These are phyloP conservation scores for Micoletzkya japonica DNA, from an alignment of 2,888 invertebrate genomes.

Conservation along the genomic window DNA sequence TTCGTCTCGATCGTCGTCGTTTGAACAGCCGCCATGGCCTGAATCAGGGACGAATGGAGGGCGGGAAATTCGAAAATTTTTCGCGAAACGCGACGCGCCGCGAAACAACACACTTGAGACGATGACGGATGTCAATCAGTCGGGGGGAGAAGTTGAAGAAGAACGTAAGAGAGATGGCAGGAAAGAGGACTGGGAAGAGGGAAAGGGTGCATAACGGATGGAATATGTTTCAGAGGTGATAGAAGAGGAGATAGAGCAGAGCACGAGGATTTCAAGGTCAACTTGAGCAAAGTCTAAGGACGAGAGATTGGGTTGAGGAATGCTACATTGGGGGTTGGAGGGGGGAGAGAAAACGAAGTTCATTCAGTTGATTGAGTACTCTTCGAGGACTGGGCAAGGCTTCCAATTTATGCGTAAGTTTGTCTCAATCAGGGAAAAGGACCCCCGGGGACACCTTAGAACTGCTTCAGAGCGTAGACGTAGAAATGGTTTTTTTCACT, in stretches of 20 bases:
- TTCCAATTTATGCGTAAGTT: no score
- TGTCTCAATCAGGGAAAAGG: no score
- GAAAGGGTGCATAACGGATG: conserved; percentile 22
- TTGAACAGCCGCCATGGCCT: conserved; percentile 61
- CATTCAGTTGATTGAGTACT: no score
- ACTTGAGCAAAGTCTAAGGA: no score
- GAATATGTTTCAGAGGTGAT: conserved; percentile 30
- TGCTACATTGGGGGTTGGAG: no score
- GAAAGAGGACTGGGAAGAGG: conserved; percentile 5
- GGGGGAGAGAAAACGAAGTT: no score
- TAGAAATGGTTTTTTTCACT: no score
- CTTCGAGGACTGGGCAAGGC: no score
- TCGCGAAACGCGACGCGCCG: conserved; percentile 12
- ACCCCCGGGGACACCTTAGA: no score
- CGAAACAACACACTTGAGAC: conserved; percentile 7
- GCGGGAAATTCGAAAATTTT: not conserved
- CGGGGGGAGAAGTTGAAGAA: conserved; percentile 4
- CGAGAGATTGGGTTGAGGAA: no score
- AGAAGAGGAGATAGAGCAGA: conserved; percentile 21
- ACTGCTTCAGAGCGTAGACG: no score
- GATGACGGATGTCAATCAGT: conserved; percentile 31
- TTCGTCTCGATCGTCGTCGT: conserved; percentile 66
- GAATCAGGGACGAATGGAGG: conserved; percentile 2
- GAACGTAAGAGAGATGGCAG: conserved; percentile 25
- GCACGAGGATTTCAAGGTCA: not conserved